Percentiles rank a stretch among this genome's conserved stretches.
These are phyloP conservation scores for Platichthys flesus DNA, from an alignment of 2,113 vertebrate genomes.

Conservation along the genomic window DNA sequence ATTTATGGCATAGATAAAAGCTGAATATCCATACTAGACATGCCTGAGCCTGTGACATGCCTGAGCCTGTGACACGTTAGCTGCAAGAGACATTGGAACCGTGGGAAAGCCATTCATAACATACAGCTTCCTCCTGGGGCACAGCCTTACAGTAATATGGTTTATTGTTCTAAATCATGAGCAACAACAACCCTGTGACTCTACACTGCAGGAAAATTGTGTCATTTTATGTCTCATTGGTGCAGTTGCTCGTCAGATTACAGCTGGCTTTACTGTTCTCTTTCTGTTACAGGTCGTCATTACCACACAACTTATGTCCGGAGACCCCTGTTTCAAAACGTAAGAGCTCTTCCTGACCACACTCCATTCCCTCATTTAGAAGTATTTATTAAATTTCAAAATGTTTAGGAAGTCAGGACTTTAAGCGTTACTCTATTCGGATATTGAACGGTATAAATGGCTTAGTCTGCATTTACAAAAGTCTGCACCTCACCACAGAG, in stretches of 20 bases:
- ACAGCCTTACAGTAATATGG: neutral
- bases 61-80: conserved; percentile 35
- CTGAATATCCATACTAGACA: neutral
- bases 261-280: conserved; percentile 11
- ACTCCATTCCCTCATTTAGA: neutral
- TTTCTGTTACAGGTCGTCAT: conserved; percentile 88
- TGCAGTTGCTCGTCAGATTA: neutral
- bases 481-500: conserved; percentile 37
- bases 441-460: neutral
- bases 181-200: neutral
- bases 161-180: neutral
- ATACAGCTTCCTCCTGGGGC: conserved; percentile 5
- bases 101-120: conserved; percentile 5
- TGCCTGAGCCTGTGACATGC: conserved; percentile 50
- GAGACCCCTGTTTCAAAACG: conserved; percentile 98
- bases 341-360: conserved; percentile 78
- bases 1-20: neutral
- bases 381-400: neutral
- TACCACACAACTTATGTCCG: conserved; percentile 95
- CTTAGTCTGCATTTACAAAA: neutral
- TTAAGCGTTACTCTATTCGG: too few relatives aligned
- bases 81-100: conserved; percentile 1
- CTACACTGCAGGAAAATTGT: neutral
- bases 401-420: neutral
- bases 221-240: neutral